Evolutionary conservation across 1,140 invertebrate species (phyloP).

Genomic region (Andricus grossulariae): DNA sequence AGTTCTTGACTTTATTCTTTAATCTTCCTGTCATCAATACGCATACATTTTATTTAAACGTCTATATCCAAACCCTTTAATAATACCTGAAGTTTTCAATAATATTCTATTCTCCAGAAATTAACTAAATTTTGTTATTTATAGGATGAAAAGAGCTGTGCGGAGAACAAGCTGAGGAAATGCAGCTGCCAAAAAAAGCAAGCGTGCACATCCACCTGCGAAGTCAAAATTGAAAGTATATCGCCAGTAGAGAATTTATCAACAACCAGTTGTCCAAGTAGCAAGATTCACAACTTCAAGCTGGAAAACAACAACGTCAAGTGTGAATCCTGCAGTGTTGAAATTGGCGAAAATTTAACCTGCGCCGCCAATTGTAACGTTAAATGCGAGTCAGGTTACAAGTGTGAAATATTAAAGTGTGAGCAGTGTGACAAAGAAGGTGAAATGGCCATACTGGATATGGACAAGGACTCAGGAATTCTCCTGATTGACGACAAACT

Average conservation of each 20-base stretch:
- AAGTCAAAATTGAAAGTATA: conserved; percentile 70
- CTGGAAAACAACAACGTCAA: conserved; percentile 73
- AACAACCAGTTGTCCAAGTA: conserved; percentile 53
- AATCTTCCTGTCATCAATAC: no score
- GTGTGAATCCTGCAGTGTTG: conserved; percentile 70
- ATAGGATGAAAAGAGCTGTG: conserved; percentile 65
- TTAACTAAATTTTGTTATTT: conserved; percentile 24
- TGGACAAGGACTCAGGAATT: conserved; percentile 73
- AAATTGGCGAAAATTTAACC: conserved; percentile 62
- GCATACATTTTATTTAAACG: no score
- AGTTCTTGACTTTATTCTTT: no score
- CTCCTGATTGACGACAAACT: conserved; percentile 69
- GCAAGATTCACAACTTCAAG: conserved; percentile 63
- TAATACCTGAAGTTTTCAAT: no score
- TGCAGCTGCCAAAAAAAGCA: conserved; percentile 68
- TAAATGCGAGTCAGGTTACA: conserved; percentile 72
- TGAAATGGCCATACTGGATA: conserved; percentile 69
- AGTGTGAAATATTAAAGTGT: conserved; percentile 72
- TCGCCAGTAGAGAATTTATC: conserved; percentile 67
- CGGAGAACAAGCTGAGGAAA: conserved; percentile 62
- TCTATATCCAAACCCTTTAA: no score
- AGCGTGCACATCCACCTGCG: conserved; percentile 68
- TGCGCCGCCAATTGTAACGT: conserved; percentile 70
- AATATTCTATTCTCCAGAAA: background rate
- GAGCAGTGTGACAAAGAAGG: conserved; percentile 71